These are phyloP conservation scores for Phymorhynchus buccinoides DNA, from an alignment of 1,140 invertebrate genomes.

Conservation along the genomic window DNA sequence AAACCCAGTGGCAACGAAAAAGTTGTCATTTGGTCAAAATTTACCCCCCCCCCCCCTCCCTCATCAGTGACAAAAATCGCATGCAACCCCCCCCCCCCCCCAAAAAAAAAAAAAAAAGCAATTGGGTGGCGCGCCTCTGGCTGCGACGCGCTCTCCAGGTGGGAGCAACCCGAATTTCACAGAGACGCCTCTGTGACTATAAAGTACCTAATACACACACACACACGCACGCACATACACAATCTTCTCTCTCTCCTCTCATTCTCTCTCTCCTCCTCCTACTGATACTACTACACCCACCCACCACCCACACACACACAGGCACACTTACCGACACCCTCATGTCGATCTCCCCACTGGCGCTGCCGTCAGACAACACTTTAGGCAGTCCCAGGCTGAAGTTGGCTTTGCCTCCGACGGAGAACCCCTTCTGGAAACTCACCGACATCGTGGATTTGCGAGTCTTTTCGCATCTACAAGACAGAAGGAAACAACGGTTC, in stretches of 20 bases:
- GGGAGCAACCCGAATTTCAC: no score
- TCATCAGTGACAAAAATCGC: no score
- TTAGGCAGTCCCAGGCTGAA: conserved; percentile 35
- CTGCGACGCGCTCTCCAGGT: no score
- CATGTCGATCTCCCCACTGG: conserved; percentile 31
- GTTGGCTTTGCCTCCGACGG: conserved; percentile 46
- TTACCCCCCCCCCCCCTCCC: no score
- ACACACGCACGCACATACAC: no score
- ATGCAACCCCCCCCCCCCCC: no score
- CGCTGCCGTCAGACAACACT: not conserved
- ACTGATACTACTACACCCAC: not conserved
- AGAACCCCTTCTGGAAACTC: conserved; percentile 47
- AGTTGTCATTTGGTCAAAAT: no score
- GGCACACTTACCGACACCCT: conserved; percentile 31
- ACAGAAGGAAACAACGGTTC: not conserved
- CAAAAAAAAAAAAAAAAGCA: no score
- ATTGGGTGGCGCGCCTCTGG: no score
- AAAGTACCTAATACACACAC: no score
- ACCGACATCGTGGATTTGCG: conserved; percentile 37
- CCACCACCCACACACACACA: conserved; percentile 12
- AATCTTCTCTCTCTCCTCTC: not conserved
- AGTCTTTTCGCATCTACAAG: conserved; percentile 38
- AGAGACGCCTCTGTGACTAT: no score
- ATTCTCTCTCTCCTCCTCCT: not conserved
- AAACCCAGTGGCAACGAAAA: no score